A percentile compares a stretch with the other conserved stretches of the same genome.
Evolutionary conservation across 1,140 invertebrate species (phyloP).

Genomic region (Mercenaria mercenaria): DNA sequence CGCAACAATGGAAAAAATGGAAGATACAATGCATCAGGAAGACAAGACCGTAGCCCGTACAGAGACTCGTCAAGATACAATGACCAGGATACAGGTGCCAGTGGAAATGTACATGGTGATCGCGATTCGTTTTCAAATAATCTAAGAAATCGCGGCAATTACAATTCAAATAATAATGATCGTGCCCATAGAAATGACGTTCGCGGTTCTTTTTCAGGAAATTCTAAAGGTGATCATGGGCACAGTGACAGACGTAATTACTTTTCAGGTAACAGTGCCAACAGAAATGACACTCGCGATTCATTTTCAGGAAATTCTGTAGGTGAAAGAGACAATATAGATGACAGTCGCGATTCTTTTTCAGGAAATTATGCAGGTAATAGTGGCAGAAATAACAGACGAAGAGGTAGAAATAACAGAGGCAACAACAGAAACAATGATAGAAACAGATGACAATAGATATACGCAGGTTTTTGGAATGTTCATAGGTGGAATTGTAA

Average conservation of each 20-base stretch:
- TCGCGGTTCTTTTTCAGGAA: not conserved
- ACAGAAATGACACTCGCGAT: not conserved
- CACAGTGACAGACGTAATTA: not conserved
- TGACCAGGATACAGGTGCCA: too few species aligned
- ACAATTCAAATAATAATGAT: not conserved
- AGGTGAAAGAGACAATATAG: not conserved
- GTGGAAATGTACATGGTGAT: not conserved
- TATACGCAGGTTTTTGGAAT: conserved; percentile 39
- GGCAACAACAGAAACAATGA: not conserved
- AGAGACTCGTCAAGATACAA: too few species aligned
- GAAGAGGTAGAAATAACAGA: not conserved
- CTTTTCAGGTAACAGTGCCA: not conserved
- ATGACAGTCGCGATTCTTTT: not conserved
- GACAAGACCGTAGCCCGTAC: too few species aligned
- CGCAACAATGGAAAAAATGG: too few species aligned
- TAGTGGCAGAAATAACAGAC: not conserved
- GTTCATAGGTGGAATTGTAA: conserved; percentile 8
- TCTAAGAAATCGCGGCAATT: not conserved
- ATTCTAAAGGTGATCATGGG: not conserved
- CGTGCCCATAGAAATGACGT: not conserved
- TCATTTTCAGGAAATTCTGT: not conserved
- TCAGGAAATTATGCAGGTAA: not conserved
- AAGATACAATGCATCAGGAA: too few species aligned
- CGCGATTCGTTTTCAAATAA: not conserved
- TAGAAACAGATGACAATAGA: too few species aligned